A percentile compares a stretch with the other conserved stretches of the same genome.
Conservation (phyloP, 2,888 invertebrate species). For the Eurytoma californica region DNA sequence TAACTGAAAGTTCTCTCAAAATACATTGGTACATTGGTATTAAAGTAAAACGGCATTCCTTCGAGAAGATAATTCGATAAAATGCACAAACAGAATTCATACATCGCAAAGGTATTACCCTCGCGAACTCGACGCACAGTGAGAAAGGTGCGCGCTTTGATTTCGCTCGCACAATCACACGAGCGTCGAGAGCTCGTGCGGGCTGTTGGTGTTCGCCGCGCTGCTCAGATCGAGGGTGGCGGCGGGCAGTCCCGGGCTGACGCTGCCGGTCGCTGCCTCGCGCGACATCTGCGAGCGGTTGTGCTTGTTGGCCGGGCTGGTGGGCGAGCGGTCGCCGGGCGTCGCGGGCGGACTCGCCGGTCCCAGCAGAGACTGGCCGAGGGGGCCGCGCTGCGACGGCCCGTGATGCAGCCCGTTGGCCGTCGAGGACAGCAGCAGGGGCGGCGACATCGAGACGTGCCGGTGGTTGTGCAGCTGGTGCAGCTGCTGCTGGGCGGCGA, state of each 20-base stretch:
- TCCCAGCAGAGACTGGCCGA: constrained; percentile 22
- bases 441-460: constrained; percentile 64
- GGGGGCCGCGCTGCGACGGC: constrained; percentile 39
- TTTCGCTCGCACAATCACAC: constrained; percentile 73
- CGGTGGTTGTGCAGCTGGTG: constrained; percentile 59
- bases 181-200: constrained; percentile 83
- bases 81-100: not conserved
- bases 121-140: not conserved
- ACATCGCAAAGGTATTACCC: not conserved
- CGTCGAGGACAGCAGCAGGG: constrained; percentile 58
- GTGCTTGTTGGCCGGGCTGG: constrained; percentile 69
- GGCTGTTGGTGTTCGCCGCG: constrained; percentile 80
- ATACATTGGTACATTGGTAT: not conserved
- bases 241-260: constrained; percentile 80
- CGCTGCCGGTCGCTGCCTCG: constrained; percentile 79
- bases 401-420: constrained; percentile 16
- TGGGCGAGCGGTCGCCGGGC: constrained; percentile 70
- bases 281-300: constrained; percentile 66
- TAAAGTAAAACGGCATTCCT: not conserved
- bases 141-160: not conserved
- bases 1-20: not conserved
- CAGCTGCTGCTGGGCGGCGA: constrained; percentile 41
- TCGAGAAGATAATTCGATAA: not conserved
- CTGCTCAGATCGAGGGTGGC: constrained; percentile 81
- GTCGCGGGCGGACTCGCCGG: constrained; percentile 69